Evolutionary conservation across 2,797 vertebrate genomes (phyloP), one percentile per base, ranked within the genome.

Genomic region (Danio albolineatus): DNA sequence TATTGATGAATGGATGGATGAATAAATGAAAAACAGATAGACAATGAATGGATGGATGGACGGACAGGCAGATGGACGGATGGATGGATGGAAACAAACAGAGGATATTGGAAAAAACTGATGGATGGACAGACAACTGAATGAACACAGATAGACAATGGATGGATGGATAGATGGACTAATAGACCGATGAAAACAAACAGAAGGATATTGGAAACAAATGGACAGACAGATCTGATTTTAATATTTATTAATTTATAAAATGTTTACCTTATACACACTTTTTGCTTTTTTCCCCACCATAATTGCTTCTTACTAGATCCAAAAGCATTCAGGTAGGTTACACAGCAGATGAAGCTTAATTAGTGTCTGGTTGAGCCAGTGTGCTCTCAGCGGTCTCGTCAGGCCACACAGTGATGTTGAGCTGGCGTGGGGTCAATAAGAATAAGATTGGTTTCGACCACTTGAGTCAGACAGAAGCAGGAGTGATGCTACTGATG

Each of bases 391-490:
- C 44, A n/a, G 76, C 43, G 14, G 36, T 76, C 65, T 60, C 28
- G 8, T 78, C 76, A 61, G 66, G 66, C 48, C 44, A 51, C 44
- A 61, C 19, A 70, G 76, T 71, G 56, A 78, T 78, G 76, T 60
- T 41, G 44, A 70, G 66, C 54, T 78, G 76, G 56, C 38, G 17
- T 41, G 56, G 36, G 56, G 54, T 78, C 44, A 59, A 71, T 60
- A 61, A 38, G 54, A 78, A 71, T 51, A 57, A 1, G 56, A 78
- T 78, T 70, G 56, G 57, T 71, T 78, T 78, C 56, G 76, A 78
- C 66, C 66, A 53, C 13, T 17, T 12, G 56, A 78, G 67, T 69
- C 56, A 17, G 36, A 16, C 16, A 44, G 28, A 71, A 51, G 28
- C 46, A 21, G 56, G 28, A 61, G 38, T 48, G 13, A 61, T 70